Base-by-base conservation (phyloP, 2,113 vertebrate genomes). In the Melanotaenia duboulayi region DNA sequence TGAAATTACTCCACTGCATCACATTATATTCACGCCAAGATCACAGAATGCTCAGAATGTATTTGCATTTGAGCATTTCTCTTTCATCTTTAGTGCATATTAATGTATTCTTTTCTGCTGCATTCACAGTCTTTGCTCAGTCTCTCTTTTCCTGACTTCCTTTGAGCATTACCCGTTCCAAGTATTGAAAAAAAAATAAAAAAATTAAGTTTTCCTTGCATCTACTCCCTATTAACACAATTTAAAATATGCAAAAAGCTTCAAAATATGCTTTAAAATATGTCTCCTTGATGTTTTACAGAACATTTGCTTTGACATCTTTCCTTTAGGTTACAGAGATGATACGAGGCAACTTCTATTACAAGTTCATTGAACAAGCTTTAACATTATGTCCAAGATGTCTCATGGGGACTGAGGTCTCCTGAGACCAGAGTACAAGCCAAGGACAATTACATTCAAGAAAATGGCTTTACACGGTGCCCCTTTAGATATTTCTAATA, bases 1-100 rank as follows among this genome's bases (percentile, higher is more conserved):
- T 28, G 57, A 74, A 81, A 74, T 73, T 39, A 66, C 17, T 66
- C 60, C 19, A n/a, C 78, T 62, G 80, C 58, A 57, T 81, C 68
- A 70, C 52, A 81, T 66, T 77, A 78, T 49, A 76, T 72, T 69
- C 78, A 61, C 12, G 32, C 52, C 71, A 58, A 60, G 44, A 79
- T 81, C 75, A 62, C 71, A 80, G 59, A 75, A 71, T 52, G 51
- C 60, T 77, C 70, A 65, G 58, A 76, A 80, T 59, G 49, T 74
- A 76, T 85, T 77, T 66, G 80, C 80, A 76, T 83, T 86, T 73
- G 40, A 78, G 76, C 73, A 48, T 82, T 84, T 77, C 54, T 69
- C 84, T 84, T 88, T 88, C 69, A 88, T 86, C 74, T 83, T 82
- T 14, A 12, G 46, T 52, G 80, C 80, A 83, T 84, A 80, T 79